Conservation (phyloP, 2,888 invertebrate species). For the Heterodera filipjevi region DNA sequence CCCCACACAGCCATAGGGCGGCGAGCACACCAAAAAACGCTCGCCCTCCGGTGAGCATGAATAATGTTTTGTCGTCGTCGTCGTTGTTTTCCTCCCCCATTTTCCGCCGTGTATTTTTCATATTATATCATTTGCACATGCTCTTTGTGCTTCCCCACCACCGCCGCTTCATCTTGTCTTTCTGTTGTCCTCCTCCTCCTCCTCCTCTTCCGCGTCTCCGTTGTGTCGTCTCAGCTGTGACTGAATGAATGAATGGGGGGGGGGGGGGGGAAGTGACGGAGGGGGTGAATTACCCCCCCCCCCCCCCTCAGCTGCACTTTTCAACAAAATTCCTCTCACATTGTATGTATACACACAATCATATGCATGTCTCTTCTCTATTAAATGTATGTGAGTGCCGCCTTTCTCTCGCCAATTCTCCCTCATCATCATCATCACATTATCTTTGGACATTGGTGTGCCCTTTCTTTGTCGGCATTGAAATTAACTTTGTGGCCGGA, state of each 20-base stretch:
- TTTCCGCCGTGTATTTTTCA: neutral
- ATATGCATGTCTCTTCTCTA: no score
- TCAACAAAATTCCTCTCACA: neutral
- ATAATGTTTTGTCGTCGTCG: neutral
- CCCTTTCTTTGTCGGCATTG: neutral
- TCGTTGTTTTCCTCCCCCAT: neutral
- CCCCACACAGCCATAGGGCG: neutral
- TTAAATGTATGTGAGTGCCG: neutral
- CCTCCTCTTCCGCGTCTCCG: no score
- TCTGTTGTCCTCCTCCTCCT: no score
- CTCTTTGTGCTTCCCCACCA: neutral
- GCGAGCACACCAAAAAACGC: constrained; percentile 3
- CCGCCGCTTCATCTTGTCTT: neutral
- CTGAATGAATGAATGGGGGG: no score
- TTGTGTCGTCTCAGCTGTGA: no score
- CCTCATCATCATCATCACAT: neutral
- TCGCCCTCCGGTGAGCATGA: neutral
- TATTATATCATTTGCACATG: neutral
- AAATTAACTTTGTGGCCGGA: no score
- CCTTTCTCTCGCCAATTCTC: neutral
- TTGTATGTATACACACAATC: neutral
- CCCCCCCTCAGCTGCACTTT: neutral
- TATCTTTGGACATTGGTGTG: neutral
- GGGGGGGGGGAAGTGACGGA: no score
- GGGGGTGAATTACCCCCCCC: no score